Conservation (phyloP, 2,113 vertebrate genomes). For the Thalassarche chlororhynchos region DNA sequence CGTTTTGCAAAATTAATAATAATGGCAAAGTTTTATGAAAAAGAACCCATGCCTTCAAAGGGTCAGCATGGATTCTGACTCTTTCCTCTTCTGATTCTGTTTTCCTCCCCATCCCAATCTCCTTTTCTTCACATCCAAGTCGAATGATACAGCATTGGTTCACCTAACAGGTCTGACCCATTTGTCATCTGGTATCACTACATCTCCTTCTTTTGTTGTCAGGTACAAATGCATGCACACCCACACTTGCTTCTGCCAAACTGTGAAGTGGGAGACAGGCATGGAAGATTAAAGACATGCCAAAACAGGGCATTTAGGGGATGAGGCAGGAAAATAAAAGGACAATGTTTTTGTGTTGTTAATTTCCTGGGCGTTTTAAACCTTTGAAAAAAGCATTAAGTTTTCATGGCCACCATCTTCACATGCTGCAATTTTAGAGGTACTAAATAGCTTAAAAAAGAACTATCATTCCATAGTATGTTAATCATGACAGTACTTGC, state of each 20-base stretch:
- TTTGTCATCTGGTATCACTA: background rate
- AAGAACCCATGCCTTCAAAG: background rate
- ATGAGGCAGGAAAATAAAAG: background rate
- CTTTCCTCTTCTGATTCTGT: background rate
- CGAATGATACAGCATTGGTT: background rate
- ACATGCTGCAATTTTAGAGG: background rate
- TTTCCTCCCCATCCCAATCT: background rate
- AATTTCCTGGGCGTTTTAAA: background rate
- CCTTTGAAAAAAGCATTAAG: background rate
- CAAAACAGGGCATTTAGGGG: background rate
- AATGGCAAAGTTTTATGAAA: background rate
- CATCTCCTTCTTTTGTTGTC: background rate
- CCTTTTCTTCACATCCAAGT: background rate
- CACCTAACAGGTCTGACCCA: background rate
- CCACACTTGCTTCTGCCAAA: background rate
- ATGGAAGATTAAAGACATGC: background rate
- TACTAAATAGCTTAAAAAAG: background rate
- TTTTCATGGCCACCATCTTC: background rate
- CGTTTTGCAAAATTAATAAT: background rate
- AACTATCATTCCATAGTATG: background rate
- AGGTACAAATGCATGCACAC: too few species aligned
- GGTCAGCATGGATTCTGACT: background rate
- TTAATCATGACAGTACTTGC: background rate
- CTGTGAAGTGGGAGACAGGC: background rate
- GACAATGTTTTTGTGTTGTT: background rate